Percentiles rank a stretch among this genome's conserved stretches.
These are phyloP conservation scores for Aphelinus certus DNA, from an alignment of 1,140 invertebrate species.

Conservation along the genomic window DNA sequence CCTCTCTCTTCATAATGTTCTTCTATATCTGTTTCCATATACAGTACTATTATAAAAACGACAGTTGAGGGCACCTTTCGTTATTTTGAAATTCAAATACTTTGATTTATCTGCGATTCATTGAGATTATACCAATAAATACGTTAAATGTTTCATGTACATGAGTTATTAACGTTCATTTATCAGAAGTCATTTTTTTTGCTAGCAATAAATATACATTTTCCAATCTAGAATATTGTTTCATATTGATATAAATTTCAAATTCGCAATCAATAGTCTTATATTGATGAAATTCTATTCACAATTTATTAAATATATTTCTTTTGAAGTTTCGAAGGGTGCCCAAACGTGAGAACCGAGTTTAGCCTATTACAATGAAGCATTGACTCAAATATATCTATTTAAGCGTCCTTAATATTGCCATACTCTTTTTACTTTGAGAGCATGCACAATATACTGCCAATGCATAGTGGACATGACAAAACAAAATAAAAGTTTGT, in stretches of 20 bases:
- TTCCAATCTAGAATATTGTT: too few relatives aligned
- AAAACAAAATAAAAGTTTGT: constrained; percentile 25
- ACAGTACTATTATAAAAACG: constrained; percentile 19
- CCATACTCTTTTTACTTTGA: constrained; percentile 30
- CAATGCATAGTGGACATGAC: constrained; percentile 25
- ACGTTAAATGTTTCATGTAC: too few relatives aligned
- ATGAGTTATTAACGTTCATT: too few relatives aligned
- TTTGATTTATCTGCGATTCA: too few relatives aligned
- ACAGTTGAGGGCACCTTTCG: constrained; percentile 24
- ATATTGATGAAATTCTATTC: too few relatives aligned
- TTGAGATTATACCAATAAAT: too few relatives aligned
- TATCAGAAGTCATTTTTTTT: too few relatives aligned
- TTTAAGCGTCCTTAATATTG: constrained; percentile 11
- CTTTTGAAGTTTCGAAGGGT: constrained; percentile 24
- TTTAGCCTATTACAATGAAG: constrained; percentile 24
- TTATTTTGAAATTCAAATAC: constrained; percentile 7
- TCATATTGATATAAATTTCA: too few relatives aligned
- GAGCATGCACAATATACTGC: constrained; percentile 35
- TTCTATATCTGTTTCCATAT: constrained; percentile 19
- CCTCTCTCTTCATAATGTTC: constrained; percentile 23
- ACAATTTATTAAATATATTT: neutral
- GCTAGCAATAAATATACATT: too few relatives aligned
- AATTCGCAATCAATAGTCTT: too few relatives aligned
- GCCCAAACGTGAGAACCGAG: constrained; percentile 15
- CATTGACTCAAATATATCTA: constrained; percentile 21